phyloP scores from a whole-genome alignment of 1,140 invertebrate species.

The Pachypeltis micranthus region DNA sequence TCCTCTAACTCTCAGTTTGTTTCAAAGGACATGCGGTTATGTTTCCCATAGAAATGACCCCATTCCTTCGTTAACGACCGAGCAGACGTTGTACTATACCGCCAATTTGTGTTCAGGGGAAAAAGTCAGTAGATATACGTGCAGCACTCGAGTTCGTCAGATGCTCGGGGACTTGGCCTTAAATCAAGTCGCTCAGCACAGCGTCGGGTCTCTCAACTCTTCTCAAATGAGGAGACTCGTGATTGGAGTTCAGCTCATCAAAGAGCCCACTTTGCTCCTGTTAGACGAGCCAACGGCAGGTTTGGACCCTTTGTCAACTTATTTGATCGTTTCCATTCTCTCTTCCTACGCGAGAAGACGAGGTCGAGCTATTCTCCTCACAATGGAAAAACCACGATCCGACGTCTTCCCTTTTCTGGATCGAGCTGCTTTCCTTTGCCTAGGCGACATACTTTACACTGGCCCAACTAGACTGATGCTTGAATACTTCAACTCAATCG shows the following conservation, averaged over 20 bases:
- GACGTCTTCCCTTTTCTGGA: conserved; percentile 88
- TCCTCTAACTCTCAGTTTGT: conserved; percentile 63
- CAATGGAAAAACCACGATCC: conserved; percentile 84
- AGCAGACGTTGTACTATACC: conserved; percentile 71
- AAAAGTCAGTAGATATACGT: conserved; percentile 58
- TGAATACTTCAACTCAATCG: conserved; percentile 82
- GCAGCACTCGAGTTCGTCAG: conserved; percentile 56
- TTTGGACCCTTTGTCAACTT: conserved; percentile 80
- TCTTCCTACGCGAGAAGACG: conserved; percentile 85
- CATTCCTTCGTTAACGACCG: conserved; percentile 69
- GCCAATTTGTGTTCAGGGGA: conserved; percentile 46
- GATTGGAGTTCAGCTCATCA: conserved; percentile 75
- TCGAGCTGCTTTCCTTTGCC: conserved; percentile 66
- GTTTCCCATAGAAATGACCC: conserved; percentile 72
- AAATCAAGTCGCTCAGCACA: conserved; percentile 70
- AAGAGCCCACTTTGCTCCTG: conserved; percentile 74
- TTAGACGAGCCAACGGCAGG: conserved; percentile 85
- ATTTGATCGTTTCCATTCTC: conserved; percentile 80
- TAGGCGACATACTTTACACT: conserved; percentile 83
- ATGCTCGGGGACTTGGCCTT: conserved; percentile 80
- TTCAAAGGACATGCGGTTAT: conserved; percentile 72
- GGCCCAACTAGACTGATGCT: conserved; percentile 78
- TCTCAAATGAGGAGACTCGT: conserved; percentile 74
- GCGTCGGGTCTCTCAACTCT: conserved; percentile 61
- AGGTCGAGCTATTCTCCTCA: conserved; percentile 73